Base-by-base conservation (phyloP, 2,797 vertebrate species). In the Gallinago solitaria region DNA sequence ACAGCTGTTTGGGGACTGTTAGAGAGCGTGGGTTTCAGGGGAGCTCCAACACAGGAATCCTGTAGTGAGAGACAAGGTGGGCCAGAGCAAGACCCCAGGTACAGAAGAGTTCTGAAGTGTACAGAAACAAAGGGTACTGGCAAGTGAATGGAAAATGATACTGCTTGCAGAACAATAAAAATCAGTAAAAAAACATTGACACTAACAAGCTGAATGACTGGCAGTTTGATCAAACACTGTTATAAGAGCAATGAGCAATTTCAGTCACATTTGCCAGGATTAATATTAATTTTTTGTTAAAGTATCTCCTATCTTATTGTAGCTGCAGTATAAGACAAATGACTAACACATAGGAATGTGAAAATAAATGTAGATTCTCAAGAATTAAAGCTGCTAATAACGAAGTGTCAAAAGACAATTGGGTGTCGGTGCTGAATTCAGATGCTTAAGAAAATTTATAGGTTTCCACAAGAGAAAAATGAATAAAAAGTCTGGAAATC, bases 181-280 rank as follows among this genome's bases (percentile, higher is more conserved):
- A 83, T 87, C 89, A 69, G 84, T 84, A 92, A 89, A 73, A 73
- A 91, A 85, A 81, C 70, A 50, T 15, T 95, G 92, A 91, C 94
- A 76, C 61, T 93, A 95, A 95, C 81, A 89, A 95, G 82, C 90
- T 82, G 88, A 89, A 70, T 95, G 93, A 97, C 78, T 96, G 95
- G 70, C 90, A 92, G 88, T 45, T 96, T 94, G 74, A 84, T 83
- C 84, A 90, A 93, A 88, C 23, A 54, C 54, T 69, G 21, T 33
- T 75, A 59, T 11, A 93, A 89, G 51, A 95, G 35, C 35, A 20
- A 96, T 86, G 61, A 88, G 76, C 73, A 92, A 93, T 92, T 92
- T 91, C 79, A 91, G 73, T 69, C 84, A 47, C 27, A 86, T 88
- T 95, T 89, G 78, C 65, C 65, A 87, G 50, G 25, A 96, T 67